Conservation (phyloP, 2,888 invertebrate genomes). For the Eristalinus sepulchralis region DNA sequence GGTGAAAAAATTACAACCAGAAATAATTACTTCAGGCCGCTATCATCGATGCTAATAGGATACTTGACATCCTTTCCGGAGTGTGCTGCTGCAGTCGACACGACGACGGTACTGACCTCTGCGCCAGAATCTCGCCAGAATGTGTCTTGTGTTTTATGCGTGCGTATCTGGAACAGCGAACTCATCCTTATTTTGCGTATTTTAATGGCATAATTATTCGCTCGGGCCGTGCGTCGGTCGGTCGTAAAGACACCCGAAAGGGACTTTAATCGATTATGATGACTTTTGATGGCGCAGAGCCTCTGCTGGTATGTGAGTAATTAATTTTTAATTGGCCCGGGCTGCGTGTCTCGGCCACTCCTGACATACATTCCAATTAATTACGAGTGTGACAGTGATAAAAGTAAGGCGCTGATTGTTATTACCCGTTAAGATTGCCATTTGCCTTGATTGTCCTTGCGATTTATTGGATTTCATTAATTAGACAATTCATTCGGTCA, state of each 20-base stretch:
- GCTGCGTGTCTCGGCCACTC: neutral
- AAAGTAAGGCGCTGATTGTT: conserved; percentile 48
- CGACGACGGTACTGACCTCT: conserved; percentile 28
- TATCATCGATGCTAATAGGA: conserved; percentile 64
- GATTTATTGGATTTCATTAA: conserved; percentile 40
- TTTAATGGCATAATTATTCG: conserved; percentile 51
- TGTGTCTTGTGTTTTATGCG: neutral
- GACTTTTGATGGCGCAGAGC: neutral
- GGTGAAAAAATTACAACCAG: neutral
- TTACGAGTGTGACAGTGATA: conserved; percentile 63
- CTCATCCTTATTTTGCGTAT: neutral
- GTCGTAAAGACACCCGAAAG: neutral
- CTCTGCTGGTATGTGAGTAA: conserved; percentile 28
- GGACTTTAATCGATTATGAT: conserved; percentile 36
- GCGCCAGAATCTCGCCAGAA: neutral
- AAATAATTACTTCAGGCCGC: conserved; percentile 37
- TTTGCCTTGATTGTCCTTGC: conserved; percentile 54
- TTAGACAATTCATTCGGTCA: conserved; percentile 43
- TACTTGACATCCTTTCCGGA: conserved; percentile 66
- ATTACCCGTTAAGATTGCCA: conserved; percentile 38
- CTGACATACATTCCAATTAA: conserved; percentile 57
- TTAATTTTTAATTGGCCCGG: conserved; percentile 52
- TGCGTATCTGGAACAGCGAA: neutral
- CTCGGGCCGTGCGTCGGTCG: neutral
- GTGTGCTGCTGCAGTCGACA: conserved; percentile 47